phyloP scores from a whole-genome alignment of 2,113 vertebrate species.

The Sylvia atricapilla region DNA sequence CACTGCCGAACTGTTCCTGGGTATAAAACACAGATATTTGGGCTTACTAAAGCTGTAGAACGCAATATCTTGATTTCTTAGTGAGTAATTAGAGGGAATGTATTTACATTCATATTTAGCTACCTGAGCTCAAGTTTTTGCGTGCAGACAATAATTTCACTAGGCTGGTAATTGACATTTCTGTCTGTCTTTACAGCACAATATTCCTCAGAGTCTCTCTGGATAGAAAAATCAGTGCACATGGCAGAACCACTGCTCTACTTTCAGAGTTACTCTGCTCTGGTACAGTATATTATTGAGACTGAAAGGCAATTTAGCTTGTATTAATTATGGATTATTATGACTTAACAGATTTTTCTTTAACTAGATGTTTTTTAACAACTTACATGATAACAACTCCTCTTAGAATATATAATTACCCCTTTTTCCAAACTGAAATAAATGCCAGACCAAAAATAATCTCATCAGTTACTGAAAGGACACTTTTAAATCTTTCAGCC shows the following conservation, averaged over 20 bases:
- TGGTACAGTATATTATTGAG: not conserved
- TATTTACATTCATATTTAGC: not conserved
- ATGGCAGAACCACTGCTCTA: not conserved
- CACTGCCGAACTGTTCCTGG: not conserved
- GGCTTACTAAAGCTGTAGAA: not conserved
- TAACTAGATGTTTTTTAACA: slow-evolving; percentile 7
- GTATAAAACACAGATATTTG: fast-evolving
- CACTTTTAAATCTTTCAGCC: not conserved
- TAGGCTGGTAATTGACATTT: not conserved
- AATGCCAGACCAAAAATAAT: slow-evolving; percentile 17
- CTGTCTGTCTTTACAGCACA: not conserved
- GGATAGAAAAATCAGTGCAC: not conserved
- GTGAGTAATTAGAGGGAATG: not conserved
- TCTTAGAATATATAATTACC: not conserved
- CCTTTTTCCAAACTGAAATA: not conserved
- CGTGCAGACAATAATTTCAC: not conserved
- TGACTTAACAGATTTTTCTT: not conserved
- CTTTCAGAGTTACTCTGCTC: not conserved
- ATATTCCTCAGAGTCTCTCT: not conserved
- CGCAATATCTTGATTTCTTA: not conserved
- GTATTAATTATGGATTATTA: not conserved
- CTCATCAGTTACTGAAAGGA: not conserved
- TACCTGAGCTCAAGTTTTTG: not conserved
- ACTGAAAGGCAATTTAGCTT: not conserved
- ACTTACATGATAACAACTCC: not conserved